Base-by-base conservation (phyloP, 2,888 invertebrate genomes). In the Ophion ventricosus region DNA sequence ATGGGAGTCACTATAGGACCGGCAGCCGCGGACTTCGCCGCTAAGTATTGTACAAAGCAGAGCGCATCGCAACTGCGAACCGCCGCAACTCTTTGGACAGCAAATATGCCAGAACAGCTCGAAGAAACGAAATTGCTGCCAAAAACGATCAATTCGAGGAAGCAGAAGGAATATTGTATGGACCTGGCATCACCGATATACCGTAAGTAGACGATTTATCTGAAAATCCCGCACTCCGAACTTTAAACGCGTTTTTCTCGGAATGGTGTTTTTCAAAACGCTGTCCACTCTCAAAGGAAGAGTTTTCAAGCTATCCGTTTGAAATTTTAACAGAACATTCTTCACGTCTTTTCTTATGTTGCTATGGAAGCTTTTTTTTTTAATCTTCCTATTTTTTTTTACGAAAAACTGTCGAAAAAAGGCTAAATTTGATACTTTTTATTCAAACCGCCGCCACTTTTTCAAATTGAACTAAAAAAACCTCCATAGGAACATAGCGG, bases 181-280 rank as follows among this genome's bases (percentile, higher is more conserved):
- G 83, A 78, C 77, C 86, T 78, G 85, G 85, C 72, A 86, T 86
- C 80, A 81, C 83, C 54, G 80, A 85, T 78, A 85, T 72, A 83
- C 59, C 57, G 85, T 85, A 83, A 83, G 83, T 85, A 69, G 35
- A 76, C 73, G 63, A 80, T 74, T 85, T 77, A 35, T 72, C 49
- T 77, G 14, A 80, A 76, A 85, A 25, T 79, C 64, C 26, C 72
- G 23, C 17, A 80, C 80, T 69, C 20, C 17, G 81, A 85, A 54
- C 66, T 85, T 85, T 74, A 54, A 83, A 70, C 82, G 74, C 74
- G 78, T 82, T 79, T 84, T 78, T 77, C 84, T 84, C 82, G 59
- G n/a, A 82, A 83, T 43, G 23, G 64, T n/a, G 43, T 85, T 82
- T 85, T 82, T 85, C 73, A 75, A 84, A 76, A 57, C 75, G 66